Evolutionary conservation across 2,797 vertebrate genomes (phyloP), one percentile per base, ranked within the genome.

Genomic region (Rachycentron canadum): DNA sequence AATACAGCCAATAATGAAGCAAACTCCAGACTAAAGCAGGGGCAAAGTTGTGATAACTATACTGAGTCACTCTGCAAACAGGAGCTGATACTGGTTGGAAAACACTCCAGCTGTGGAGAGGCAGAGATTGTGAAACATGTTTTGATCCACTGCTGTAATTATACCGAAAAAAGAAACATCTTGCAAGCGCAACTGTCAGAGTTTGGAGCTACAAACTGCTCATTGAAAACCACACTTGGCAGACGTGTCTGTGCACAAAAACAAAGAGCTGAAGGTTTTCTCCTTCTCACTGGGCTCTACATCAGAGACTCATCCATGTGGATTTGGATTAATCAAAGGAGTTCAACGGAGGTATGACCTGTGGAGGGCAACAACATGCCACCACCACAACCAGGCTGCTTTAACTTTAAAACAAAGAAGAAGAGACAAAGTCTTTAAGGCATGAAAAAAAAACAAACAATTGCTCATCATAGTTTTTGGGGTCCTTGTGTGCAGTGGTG

Each of bases 101-200:
- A 36, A 40, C 13, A 32, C 7, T 25, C 21, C 0, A 30, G 47
- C 47, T 47, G 49, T 55, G 7, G 3, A 19, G 16, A 47, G 34
- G 45, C 6, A 34, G 16, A 26, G 5, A 40, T 11, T 3, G 21
- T 56, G 11, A 25, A 13, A 14, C 5, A 8, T 43, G 61, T 11
- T 57, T 23, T 62, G 58, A 72, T 58, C 26, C 14, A 61, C 11
- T 70, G 17, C 23, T 41, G 38, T 19, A 62, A 49, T 49, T 49
- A 59, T 59, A 56, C 34, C 7, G 25, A 47, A 28, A 30, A 14
- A 36, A 49, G n/a, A 49, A 36, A 49, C 30, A 1, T 36, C 41
- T 19, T 69, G 47, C 8, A 17, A 30, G 19, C 5, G 43, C 7
- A 50, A 36, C 30, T 50, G n/a, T 32, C 66, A 68, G 21, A 16